Percentiles rank a stretch among this genome's conserved stretches.
phyloP scores from a whole-genome alignment of 2,797 vertebrate genomes.

The Myotis planiceps region DNA sequence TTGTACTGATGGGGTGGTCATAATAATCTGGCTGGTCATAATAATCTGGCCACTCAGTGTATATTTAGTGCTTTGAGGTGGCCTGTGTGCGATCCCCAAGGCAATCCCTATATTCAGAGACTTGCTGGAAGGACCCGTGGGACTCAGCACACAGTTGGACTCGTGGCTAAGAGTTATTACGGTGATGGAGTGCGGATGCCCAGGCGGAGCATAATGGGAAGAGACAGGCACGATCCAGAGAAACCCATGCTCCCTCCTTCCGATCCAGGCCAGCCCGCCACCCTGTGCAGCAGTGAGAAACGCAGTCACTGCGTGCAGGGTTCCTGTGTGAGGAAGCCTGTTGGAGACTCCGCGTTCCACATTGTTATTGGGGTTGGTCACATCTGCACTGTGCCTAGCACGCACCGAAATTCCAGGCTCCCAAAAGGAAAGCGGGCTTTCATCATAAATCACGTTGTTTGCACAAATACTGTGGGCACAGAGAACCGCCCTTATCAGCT shows the following conservation, averaged over 20 bases:
- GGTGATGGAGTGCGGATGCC: neutral
- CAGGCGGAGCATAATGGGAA: neutral
- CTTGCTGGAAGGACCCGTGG: neutral
- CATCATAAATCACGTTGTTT: neutral
- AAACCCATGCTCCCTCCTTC: neutral
- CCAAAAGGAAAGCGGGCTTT: neutral
- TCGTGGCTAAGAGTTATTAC: neutral
- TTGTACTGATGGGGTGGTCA: no score
- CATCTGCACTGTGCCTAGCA: neutral
- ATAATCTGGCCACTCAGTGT: neutral
- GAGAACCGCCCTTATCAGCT: neutral
- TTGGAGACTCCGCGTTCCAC: neutral
- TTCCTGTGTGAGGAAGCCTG: neutral
- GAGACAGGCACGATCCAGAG: neutral
- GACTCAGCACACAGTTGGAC: neutral
- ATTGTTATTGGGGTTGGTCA: neutral
- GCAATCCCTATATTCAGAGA: neutral
- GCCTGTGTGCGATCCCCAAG: neutral
- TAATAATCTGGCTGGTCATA: no score
- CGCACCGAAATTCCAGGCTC: neutral
- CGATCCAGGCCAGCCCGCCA: neutral
- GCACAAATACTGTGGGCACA: neutral
- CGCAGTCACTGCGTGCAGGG: neutral
- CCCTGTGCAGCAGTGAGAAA: neutral
- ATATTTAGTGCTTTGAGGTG: neutral